Evolutionary conservation across 1,140 invertebrate species (phyloP).

Genomic region (Theocolax elegans): DNA sequence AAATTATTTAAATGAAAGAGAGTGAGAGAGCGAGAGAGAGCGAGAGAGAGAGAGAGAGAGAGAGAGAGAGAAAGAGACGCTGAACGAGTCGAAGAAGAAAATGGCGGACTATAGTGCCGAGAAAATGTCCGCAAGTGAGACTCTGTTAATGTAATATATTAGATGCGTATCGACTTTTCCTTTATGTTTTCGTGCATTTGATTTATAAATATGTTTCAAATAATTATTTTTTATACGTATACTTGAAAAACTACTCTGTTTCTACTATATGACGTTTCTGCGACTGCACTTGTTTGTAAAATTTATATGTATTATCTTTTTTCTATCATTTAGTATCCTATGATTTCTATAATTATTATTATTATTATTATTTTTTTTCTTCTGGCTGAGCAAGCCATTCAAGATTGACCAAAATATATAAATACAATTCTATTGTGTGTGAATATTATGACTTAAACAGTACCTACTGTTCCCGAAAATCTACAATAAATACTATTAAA

Average conservation of each 20-base stretch:
- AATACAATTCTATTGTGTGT: conserved; percentile 53
- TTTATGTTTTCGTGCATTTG: conserved; percentile 38
- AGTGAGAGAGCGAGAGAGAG: too few species aligned
- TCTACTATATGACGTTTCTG: not conserved
- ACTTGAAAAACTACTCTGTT: conserved; percentile 2
- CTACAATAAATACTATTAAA: conserved; percentile 58
- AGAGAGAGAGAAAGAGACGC: conserved; percentile 43
- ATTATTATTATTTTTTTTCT: not conserved
- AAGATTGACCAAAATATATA: conserved; percentile 46
- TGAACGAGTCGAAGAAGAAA: conserved; percentile 39
- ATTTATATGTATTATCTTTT: conserved; percentile 8
- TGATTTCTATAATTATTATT: conserved; percentile 33
- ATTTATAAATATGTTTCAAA: conserved; percentile 8
- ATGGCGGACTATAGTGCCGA: conserved; percentile 43
- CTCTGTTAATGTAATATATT: conserved; percentile 54
- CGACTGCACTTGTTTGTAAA: not conserved
- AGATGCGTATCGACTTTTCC: conserved; percentile 46
- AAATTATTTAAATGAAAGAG: conserved; percentile 36
- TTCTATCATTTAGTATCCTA: conserved; percentile 1
- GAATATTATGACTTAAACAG: conserved; percentile 58
- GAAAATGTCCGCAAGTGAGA: conserved; percentile 51
- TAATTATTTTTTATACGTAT: not conserved
- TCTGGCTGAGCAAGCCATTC: not conserved
- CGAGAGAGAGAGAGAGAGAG: conserved; percentile 34
- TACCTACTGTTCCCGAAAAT: conserved; percentile 52